Conservation (phyloP, 2,888 invertebrate genomes). For the Eupithecia insigniata region DNA sequence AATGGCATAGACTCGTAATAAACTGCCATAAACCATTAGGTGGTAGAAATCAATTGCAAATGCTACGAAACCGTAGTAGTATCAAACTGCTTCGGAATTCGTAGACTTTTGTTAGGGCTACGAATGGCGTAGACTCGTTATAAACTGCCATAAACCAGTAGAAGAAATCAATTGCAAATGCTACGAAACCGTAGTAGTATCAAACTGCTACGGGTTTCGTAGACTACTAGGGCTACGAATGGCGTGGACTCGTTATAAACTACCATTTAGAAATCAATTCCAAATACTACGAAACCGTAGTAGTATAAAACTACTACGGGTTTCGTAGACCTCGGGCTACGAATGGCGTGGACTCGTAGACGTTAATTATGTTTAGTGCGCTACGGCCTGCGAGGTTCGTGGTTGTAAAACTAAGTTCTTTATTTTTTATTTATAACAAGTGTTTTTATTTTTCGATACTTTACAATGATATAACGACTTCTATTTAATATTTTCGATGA, state of each 20-base stretch:
- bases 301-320: no score
- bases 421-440: neutral
- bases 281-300: no score
- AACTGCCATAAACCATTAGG: no score
- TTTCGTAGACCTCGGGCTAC: neutral
- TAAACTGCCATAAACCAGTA: no score
- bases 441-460: neutral
- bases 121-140: neutral
- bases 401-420: neutral
- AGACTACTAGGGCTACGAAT: neutral
- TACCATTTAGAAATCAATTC: no score
- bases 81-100: no score
- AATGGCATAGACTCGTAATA: neutral
- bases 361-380: neutral
- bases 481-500: neutral
- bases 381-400: neutral
- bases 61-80: no score
- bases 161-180: neutral
- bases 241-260: neutral
- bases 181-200: neutral
- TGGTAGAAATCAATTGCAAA: no score
- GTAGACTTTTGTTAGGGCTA: neutral
- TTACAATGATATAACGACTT: neutral
- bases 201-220: neutral
- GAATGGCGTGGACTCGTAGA: neutral